Evolutionary conservation across 2,797 vertebrate species (phyloP), one percentile per base, ranked within the genome.

Genomic region (Microcaecilia unicolor): DNA sequence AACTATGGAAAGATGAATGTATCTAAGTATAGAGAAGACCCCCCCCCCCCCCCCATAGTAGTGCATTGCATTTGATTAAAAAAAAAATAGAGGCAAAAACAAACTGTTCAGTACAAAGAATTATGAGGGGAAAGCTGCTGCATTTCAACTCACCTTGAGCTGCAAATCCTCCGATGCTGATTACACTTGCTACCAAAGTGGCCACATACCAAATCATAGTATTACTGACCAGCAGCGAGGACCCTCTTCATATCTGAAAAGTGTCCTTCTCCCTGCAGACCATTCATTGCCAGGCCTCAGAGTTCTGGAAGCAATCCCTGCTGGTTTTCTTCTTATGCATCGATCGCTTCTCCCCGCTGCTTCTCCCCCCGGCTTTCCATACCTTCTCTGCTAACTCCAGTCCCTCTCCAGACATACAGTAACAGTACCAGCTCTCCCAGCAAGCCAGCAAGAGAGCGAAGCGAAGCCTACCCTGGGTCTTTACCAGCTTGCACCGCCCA

Each of bases 161-260:
- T 76, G 88, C 85, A 70, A 91, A 87, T 88, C 88, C 92, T 81
- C 87, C 70, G 86, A 82, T 86, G 86, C 84, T 83, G 89, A 94
- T 89, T 79, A 98, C 88, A 94, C 91, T 93, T 93, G 93, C 92
- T 90, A 97, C 91, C 89, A 94, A 88, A 95, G 92, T 88, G 86
- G 90, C 89, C 92, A 92, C 91, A 95, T 92, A 92, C 86, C 91
- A 92, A 91, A 92, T 93, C 92, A 93, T 92, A 95, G 91, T 92
- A 90, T 80, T 87, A 85, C 81, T 85, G 85, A 83, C 76, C 78
- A 66, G 80, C 89, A 86, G 67, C 83, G 84, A 37, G 59, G 70
- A 75, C 76, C 77, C 84, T 87, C 89, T 85, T 88, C 87, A 84
- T 87, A 85, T 84, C 87, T 79, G 86, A 86, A 72, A 53, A 83